Percentiles rank a stretch among this genome's conserved stretches.
Conservation (phyloP, 2,113 vertebrate species). For the Rhipidura dahli region DNA sequence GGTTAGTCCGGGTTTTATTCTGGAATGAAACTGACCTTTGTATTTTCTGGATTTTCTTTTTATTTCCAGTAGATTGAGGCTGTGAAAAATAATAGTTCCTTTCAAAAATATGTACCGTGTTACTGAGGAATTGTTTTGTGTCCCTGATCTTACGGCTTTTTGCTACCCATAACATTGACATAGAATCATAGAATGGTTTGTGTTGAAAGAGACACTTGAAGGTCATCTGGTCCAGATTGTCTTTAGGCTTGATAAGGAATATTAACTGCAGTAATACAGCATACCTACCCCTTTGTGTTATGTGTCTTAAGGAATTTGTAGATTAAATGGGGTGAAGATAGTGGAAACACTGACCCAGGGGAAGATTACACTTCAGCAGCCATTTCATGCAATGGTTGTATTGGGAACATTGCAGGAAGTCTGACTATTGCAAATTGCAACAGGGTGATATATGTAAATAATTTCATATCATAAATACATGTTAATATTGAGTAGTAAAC, state of each 20-base stretch:
- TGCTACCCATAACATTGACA: fast-evolving
- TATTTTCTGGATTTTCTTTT: neutral
- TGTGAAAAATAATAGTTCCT: neutral
- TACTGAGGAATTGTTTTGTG: neutral
- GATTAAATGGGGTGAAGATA: neutral
- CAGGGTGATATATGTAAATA: neutral
- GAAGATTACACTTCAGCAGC: neutral
- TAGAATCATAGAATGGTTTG: neutral
- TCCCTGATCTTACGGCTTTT: neutral
- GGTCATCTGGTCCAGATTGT: neutral
- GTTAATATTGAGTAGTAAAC: neutral
- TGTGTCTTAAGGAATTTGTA: neutral
- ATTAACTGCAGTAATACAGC: neutral
- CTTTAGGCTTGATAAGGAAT: neutral
- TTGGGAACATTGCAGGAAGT: neutral
- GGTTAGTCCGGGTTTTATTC: neutral
- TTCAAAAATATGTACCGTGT: neutral
- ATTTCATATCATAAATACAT: neutral
- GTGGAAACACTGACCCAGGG: neutral
- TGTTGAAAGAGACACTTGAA: neutral
- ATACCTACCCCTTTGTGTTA: neutral
- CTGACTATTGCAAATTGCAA: neutral
- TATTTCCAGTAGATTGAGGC: neutral
- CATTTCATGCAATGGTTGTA: neutral
- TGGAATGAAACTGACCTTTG: neutral